Percentiles rank a stretch among this genome's conserved stretches.
Evolutionary conservation across 2,113 vertebrate genomes (phyloP).

Genomic region (Phalacrocorax pelagicus): DNA sequence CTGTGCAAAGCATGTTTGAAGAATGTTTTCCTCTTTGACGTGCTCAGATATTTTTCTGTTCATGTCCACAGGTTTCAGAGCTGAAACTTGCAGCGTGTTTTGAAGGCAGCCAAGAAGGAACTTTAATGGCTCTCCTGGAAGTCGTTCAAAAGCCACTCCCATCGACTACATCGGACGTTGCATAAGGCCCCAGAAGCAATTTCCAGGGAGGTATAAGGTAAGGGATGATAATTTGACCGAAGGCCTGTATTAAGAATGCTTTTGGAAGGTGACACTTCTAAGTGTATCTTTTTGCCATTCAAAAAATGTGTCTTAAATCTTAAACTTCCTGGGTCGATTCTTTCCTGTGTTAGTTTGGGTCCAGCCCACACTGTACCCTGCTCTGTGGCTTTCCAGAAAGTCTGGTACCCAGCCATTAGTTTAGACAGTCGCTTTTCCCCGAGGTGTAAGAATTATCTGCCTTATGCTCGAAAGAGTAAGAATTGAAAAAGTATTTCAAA

Average conservation of each 20-base stretch:
- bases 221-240: not conserved
- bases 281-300: not conserved
- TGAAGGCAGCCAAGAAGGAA: not conserved
- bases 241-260: not conserved
- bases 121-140: slow-evolving; percentile 1
- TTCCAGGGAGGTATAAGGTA: not conserved
- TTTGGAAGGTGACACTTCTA: not conserved
- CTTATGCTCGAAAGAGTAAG: not conserved
- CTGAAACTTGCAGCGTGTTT: not conserved
- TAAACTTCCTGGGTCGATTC: not conserved
- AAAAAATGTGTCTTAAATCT: not conserved
- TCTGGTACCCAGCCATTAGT: not conserved
- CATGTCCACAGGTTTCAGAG: not conserved
- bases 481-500: not conserved
- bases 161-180: not conserved
- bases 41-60: not conserved
- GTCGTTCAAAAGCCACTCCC: not conserved
- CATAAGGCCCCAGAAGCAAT: not conserved
- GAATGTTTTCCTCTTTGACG: not conserved
- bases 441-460: not conserved
- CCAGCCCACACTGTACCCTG: not conserved
- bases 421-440: not conserved
- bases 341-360: not conserved
- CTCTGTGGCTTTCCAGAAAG: not conserved
- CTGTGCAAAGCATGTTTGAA: not conserved